Conservation (phyloP, 2,888 invertebrate genomes). For the Aspidiotus rigidus region DNA sequence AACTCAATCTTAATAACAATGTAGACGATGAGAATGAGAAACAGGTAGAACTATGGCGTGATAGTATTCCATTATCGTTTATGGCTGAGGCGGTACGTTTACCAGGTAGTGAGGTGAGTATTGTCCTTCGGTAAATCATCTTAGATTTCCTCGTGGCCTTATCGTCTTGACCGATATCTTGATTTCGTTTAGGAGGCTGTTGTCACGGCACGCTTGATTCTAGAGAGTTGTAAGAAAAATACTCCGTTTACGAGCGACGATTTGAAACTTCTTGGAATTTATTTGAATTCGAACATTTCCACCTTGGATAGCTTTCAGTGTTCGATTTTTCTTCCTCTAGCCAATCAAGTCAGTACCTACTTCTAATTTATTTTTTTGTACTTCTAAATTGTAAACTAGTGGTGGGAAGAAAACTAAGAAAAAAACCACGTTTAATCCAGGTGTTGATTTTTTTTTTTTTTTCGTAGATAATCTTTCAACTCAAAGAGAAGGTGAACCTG, state of each 20-base stretch:
- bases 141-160: neutral
- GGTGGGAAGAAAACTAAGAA: too few relatives aligned
- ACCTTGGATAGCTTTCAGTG: neutral
- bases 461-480: neutral
- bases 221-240: constrained; percentile 65
- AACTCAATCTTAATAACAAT: neutral
- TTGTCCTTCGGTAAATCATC: neutral
- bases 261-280: constrained; percentile 6
- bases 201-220: constrained; percentile 46
- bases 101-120: constrained; percentile 6
- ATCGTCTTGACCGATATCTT: neutral
- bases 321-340: neutral
- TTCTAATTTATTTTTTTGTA: neutral
- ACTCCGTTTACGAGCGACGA: constrained; percentile 51
- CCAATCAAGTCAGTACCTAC: neutral
- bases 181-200: constrained; percentile 23
- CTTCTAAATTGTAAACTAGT: neutral
- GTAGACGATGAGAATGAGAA: neutral
- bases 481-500: neutral
- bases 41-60: neutral
- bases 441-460: neutral
- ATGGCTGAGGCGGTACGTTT: neutral
- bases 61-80: neutral
- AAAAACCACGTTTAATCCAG: neutral
- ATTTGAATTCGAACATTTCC: neutral